Conservation (phyloP, 2,888 invertebrate genomes). For the Leucozona laternaria region DNA sequence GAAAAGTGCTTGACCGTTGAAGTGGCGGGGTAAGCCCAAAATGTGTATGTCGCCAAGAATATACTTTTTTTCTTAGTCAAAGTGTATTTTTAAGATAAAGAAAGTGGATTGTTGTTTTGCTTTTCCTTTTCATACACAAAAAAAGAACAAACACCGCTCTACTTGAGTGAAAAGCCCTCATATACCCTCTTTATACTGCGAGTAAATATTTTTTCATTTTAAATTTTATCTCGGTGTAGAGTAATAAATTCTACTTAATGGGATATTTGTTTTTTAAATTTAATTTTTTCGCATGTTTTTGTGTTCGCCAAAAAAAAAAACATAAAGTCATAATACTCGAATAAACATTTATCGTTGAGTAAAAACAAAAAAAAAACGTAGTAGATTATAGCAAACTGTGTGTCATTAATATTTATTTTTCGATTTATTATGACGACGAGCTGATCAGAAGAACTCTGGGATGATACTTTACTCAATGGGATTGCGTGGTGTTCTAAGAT, state of each 20-base stretch:
- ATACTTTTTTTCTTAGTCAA: neutral
- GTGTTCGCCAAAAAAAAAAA: neutral
- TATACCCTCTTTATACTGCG: neutral
- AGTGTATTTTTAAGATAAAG: conserved; percentile 35
- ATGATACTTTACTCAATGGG: conserved; percentile 16
- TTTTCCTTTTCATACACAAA: neutral
- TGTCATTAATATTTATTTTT: conserved; percentile 40
- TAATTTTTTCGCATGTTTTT: neutral
- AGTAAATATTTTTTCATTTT: conserved; percentile 30
- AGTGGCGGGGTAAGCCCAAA: neutral
- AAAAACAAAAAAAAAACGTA: neutral
- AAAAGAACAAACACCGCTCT: neutral
- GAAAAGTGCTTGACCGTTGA: conserved; percentile 28
- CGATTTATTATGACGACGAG: conserved; percentile 25
- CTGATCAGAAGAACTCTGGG: conserved; percentile 10
- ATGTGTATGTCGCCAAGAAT: neutral
- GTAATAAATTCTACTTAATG: conserved; percentile 29
- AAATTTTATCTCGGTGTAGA: conserved; percentile 20
- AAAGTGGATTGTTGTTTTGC: conserved; percentile 11
- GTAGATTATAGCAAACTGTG: conserved; percentile 30
- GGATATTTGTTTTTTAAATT: conserved; percentile 25
- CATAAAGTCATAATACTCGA: conserved; percentile 11
- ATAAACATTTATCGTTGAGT: conserved; percentile 12
- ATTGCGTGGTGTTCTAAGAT: conserved; percentile 23
- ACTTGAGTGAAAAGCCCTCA: neutral